Conservation (phyloP, 2,888 invertebrate species). For the Drosophila affinis region DNA sequence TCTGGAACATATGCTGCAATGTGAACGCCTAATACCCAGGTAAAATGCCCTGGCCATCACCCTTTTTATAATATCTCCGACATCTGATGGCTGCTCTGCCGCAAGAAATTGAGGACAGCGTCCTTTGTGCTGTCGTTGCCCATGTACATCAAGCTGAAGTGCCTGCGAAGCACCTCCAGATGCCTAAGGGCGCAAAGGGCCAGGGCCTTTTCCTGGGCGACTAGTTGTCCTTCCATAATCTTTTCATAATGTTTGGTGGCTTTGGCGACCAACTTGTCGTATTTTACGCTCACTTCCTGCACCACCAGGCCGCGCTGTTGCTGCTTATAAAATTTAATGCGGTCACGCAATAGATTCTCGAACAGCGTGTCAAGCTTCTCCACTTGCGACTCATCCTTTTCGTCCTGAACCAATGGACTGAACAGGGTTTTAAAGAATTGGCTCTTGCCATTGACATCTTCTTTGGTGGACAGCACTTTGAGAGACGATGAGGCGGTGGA, state of each 20-base stretch:
- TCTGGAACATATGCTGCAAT: constrained; percentile 74
- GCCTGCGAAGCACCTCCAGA: constrained; percentile 63
- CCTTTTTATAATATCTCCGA: constrained; percentile 21
- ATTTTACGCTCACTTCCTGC: constrained; percentile 48
- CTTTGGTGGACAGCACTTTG: constrained; percentile 9
- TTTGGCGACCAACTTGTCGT: constrained; percentile 28
- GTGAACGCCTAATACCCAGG: constrained; percentile 76
- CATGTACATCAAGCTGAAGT: constrained; percentile 62
- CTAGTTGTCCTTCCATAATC: constrained; percentile 34
- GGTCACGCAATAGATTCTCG: constrained; percentile 40
- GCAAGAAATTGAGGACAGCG: constrained; percentile 51
- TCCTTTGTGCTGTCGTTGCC: constrained; percentile 32
- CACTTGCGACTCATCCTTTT: constrained; percentile 37
- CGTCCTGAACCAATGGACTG: constrained; percentile 40
- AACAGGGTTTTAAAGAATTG: constrained; percentile 48
- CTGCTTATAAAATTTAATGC: constrained; percentile 39
- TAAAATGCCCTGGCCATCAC: constrained; percentile 27
- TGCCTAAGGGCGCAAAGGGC: constrained; percentile 62
- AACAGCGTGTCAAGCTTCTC: constrained; percentile 57
- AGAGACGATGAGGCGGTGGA: constrained; percentile 35
- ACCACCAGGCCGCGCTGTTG: constrained; percentile 37
- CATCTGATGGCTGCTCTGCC: constrained; percentile 47
- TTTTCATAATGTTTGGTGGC: neutral
- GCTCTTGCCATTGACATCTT: neutral
- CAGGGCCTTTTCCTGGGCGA: constrained; percentile 59